phyloP scores from a whole-genome alignment of 2,888 invertebrate species.

The Sminthurinus aureus region DNA sequence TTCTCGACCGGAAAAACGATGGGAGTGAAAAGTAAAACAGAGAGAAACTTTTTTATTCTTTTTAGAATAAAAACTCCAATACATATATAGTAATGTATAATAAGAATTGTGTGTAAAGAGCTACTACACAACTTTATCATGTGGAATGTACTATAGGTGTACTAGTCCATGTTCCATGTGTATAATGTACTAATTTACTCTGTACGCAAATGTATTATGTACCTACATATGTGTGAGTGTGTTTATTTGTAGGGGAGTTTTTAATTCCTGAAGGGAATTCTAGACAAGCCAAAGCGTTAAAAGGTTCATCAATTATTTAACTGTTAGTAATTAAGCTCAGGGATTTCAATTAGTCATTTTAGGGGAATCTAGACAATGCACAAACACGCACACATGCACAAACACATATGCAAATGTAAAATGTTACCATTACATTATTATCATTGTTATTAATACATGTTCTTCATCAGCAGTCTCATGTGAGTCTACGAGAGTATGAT shows the following conservation, averaged over 20 bases:
- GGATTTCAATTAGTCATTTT: constrained; percentile 38
- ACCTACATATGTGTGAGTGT: neutral
- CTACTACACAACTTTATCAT: no score
- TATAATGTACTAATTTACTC: no score
- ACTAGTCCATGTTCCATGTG: neutral
- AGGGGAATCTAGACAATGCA: constrained; percentile 2
- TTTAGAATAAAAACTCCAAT: neutral
- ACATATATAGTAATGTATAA: neutral
- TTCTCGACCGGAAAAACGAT: constrained; percentile 24
- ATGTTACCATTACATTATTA: neutral
- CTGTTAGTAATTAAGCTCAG: constrained; percentile 56
- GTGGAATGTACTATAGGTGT: neutral
- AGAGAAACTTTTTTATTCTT: neutral
- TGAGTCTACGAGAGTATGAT: no score
- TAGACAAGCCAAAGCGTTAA: constrained; percentile 52
- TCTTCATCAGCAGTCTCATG: no score
- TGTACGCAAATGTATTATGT: neutral
- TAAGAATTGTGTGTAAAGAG: neutral
- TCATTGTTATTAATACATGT: neutral
- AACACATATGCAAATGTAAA: constrained; percentile 5
- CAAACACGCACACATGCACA: neutral
- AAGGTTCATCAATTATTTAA: constrained; percentile 59
- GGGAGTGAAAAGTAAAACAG: neutral
- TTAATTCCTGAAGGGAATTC: constrained; percentile 27
- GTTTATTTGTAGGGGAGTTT: constrained; percentile 11